Evolutionary conservation across 2,797 vertebrate genomes (phyloP).

Genomic region (Gymnothorax reevesii): DNA sequence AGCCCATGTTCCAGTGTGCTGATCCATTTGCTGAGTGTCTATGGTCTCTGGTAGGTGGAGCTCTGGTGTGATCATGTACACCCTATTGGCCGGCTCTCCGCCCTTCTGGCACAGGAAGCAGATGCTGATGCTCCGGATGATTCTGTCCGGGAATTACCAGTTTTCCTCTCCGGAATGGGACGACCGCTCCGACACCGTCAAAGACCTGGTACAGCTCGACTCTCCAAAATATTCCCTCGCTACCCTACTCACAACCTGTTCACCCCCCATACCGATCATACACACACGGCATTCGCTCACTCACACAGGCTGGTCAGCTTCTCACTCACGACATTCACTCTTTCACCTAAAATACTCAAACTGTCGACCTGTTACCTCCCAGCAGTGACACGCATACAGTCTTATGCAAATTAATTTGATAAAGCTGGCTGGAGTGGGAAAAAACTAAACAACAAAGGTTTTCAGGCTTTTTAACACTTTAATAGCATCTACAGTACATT

Average conservation of each 20-base stretch:
- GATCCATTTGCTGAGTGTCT: not conserved
- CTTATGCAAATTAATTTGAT: too few relatives aligned
- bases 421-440: too few relatives aligned
- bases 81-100: conserved; percentile 90
- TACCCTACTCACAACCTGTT: not conserved
- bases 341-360: not conserved
- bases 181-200: conserved; percentile 92
- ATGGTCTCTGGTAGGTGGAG: conserved; percentile 82
- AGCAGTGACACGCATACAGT: too few relatives aligned
- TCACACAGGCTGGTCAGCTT: not conserved
- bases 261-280: not conserved
- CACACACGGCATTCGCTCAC: not conserved
- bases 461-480: too few relatives aligned
- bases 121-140: conserved; percentile 97
- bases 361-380: too few relatives aligned
- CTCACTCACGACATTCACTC: not conserved
- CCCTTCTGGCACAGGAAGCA: conserved; percentile 99
- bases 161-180: conserved; percentile 94
- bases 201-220: conserved; percentile 82
- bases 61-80: conserved; percentile 96
- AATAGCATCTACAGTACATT: too few relatives aligned
- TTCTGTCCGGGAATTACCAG: conserved; percentile 85
- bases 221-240: not conserved
- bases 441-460: too few relatives aligned
- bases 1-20: not conserved